Evolutionary conservation across 1,140 invertebrate genomes (phyloP).

Genomic region (Drosophila sproati): DNA sequence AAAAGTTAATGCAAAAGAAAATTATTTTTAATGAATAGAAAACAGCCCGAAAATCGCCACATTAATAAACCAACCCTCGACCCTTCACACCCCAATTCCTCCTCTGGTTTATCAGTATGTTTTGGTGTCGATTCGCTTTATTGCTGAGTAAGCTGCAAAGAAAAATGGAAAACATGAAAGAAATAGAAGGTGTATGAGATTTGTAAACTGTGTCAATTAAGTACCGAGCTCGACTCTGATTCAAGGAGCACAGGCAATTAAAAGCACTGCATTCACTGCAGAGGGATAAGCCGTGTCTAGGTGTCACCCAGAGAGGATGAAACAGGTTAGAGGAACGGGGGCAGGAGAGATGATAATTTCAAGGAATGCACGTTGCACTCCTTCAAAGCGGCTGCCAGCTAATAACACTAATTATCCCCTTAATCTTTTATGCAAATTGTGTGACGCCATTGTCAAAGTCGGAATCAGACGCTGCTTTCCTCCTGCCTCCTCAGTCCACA

Average conservation of each 20-base stretch:
- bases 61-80: slow-evolving; percentile 54
- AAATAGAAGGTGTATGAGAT: slow-evolving; percentile 19
- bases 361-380: slow-evolving; percentile 33
- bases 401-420: slow-evolving; percentile 80
- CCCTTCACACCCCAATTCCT: not conserved
- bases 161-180: not conserved
- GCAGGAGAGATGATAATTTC: slow-evolving; percentile 12
- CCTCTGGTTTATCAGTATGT: slow-evolving; percentile 7
- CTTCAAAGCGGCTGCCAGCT: slow-evolving; percentile 45
- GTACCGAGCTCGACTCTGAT: slow-evolving; percentile 24
- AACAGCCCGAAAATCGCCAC: slow-evolving; percentile 71
- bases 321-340: not conserved
- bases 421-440: slow-evolving; percentile 80
- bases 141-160: slow-evolving; percentile 18
- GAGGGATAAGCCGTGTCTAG: slow-evolving; percentile 34
- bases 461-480: slow-evolving; percentile 12
- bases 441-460: slow-evolving; percentile 44
- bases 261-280: slow-evolving; percentile 30
- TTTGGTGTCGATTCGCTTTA: slow-evolving; percentile 43
- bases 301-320: slow-evolving; percentile 18
- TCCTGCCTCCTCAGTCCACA: not conserved
- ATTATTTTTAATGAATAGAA: slow-evolving; percentile 83
- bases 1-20: slow-evolving; percentile 81
- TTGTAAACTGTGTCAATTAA: slow-evolving; percentile 49
- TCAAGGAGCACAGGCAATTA: slow-evolving; percentile 50